phyloP scores from a whole-genome alignment of 2,888 invertebrate genomes.

The Eupithecia dodoneata region DNA sequence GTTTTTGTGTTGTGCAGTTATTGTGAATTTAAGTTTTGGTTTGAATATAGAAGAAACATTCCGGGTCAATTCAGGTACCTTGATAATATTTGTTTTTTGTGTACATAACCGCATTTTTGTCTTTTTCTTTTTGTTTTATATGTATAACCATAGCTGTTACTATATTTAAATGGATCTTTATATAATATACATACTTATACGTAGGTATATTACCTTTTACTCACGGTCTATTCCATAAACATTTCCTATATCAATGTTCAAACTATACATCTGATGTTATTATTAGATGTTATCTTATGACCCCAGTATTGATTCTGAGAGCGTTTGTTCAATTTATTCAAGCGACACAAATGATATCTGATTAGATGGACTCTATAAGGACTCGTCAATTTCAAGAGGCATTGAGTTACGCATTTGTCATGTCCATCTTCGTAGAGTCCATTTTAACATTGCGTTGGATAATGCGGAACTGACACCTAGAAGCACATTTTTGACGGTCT shows the following conservation, averaged over 20 bases:
- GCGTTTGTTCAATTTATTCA: constrained; percentile 68
- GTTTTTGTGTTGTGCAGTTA: constrained; percentile 37
- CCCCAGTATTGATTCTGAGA: constrained; percentile 59
- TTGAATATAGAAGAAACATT: constrained; percentile 1
- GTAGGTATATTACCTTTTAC: not conserved
- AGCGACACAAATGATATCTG: constrained; percentile 38
- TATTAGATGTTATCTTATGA: constrained; percentile 58
- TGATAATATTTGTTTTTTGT: not conserved
- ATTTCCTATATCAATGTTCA: constrained; percentile 40
- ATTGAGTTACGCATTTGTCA: constrained; percentile 29
- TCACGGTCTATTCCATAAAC: not conserved
- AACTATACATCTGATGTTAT: constrained; percentile 7
- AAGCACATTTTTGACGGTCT: not conserved
- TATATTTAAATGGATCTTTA: not conserved
- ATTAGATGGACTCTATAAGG: constrained; percentile 51
- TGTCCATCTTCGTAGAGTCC: constrained; percentile 2
- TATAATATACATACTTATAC: not conserved
- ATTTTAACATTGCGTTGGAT: not conserved
- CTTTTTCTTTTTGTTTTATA: not conserved
- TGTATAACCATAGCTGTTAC: not conserved
- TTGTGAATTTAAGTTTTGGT: constrained; percentile 27
- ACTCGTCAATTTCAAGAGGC: constrained; percentile 50
- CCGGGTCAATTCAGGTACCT: not conserved
- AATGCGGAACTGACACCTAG: not conserved
- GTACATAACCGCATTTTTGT: not conserved